phyloP scores from a whole-genome alignment of 2,113 vertebrate genomes.

The Actenoides lindsayi region DNA sequence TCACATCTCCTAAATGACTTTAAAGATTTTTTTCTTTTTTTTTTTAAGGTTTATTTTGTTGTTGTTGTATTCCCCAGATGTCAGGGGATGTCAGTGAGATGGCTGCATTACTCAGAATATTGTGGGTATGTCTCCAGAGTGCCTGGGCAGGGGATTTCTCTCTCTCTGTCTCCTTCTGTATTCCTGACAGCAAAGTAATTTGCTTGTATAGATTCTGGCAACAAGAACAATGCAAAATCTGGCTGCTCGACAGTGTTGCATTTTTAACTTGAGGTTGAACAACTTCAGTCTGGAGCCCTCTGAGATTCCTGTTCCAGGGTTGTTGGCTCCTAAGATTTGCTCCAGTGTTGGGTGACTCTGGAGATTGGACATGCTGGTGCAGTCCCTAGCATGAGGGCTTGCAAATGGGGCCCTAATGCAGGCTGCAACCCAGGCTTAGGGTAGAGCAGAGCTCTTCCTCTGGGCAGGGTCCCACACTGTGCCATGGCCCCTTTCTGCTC shows the following conservation, averaged over 20 bases:
- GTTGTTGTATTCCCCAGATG: neutral
- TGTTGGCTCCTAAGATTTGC: neutral
- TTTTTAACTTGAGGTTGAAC: constrained; percentile 32
- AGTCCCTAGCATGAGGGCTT: neutral
- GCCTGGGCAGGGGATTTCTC: neutral
- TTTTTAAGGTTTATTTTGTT: neutral
- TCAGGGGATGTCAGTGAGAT: constrained; percentile 49
- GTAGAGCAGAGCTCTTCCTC: neutral
- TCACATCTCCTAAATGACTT: constrained; percentile 39
- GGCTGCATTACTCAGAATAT: constrained; percentile 26
- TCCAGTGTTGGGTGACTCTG: neutral
- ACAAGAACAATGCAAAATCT: neutral
- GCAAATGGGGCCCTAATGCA: accelerated
- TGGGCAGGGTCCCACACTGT: neutral
- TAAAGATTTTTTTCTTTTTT: neutral
- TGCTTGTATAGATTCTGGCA: constrained; percentile 59
- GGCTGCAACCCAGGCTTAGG: neutral
- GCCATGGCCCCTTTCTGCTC: neutral
- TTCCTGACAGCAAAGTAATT: constrained; percentile 62
- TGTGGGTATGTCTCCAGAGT: constrained; percentile 20
- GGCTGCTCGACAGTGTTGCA: neutral
- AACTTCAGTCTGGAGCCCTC: neutral
- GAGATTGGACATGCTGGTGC: neutral
- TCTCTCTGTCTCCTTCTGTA: constrained; percentile 28
- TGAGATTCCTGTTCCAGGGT: neutral